Conservation (phyloP, 2,113 vertebrate genomes). For the Cariama cristata region DNA sequence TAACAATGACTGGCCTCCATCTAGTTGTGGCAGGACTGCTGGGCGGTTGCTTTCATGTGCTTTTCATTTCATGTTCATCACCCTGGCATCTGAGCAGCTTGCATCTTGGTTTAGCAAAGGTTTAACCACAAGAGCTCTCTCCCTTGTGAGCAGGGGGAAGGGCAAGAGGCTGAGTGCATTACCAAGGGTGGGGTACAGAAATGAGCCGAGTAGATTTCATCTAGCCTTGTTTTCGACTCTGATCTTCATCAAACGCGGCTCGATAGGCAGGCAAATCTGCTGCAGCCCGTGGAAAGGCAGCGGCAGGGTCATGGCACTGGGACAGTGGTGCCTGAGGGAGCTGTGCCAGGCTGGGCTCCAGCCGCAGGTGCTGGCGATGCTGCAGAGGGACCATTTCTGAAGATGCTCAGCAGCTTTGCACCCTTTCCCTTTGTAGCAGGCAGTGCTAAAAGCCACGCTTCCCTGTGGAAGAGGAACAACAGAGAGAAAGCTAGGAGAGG, state of each 20-base stretch:
- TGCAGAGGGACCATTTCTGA: neutral
- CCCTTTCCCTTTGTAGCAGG: neutral
- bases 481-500: neutral
- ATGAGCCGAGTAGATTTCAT: neutral
- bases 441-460: neutral
- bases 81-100: neutral
- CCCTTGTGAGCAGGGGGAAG: neutral
- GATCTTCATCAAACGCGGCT: slow-evolving; percentile 19
- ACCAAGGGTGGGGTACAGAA: neutral
- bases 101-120: neutral
- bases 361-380: fast-evolving
- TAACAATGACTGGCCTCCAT: neutral
- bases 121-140: neutral
- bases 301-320: fast-evolving
- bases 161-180: neutral
- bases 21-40: neutral
- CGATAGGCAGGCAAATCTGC: neutral
- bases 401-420: neutral
- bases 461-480: neutral
- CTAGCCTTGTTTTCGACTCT: neutral
- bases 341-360: neutral
- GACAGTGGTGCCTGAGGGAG: fast-evolving
- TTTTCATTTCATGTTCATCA: neutral
- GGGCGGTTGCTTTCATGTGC: neutral
- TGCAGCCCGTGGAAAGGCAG: neutral